phyloP scores from a whole-genome alignment of 2,888 invertebrate genomes.

The Odontocolon sp. region DNA sequence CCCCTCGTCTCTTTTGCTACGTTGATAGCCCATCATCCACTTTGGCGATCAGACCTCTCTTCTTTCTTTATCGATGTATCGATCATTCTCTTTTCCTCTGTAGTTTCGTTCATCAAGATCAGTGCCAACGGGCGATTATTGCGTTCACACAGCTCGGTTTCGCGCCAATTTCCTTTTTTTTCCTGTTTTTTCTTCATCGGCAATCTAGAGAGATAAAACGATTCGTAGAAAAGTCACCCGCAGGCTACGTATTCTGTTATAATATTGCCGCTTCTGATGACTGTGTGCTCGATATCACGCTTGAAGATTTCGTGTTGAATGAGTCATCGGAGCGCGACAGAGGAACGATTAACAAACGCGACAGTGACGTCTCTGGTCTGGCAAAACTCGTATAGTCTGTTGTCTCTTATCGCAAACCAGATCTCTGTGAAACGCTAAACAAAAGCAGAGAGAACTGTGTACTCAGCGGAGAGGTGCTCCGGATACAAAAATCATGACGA shows the following conservation, averaged over 20 bases:
- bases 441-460: background rate
- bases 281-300: background rate
- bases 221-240: conserved; percentile 44
- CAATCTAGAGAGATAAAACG: conserved; percentile 34
- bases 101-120: conserved; percentile 4
- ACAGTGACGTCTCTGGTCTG: conserved; percentile 6
- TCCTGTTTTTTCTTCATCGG: background rate
- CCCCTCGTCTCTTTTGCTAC: too few relatives aligned
- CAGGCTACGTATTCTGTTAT: conserved; percentile 32
- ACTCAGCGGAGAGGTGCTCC: background rate
- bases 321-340: conserved; percentile 28
- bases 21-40: too few relatives aligned
- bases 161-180: background rate
- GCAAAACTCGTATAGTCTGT: background rate
- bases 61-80: background rate
- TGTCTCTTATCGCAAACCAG: conserved; percentile 40
- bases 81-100: background rate
- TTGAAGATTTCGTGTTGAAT: conserved; percentile 18
- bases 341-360: conserved; percentile 22
- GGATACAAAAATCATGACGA: background rate
- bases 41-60: too few relatives aligned
- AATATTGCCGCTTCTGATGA: conserved; percentile 18
- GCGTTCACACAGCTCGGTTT: conserved; percentile 20
- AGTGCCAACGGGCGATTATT: conserved; percentile 29
- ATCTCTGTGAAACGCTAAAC: conserved; percentile 26